phyloP scores from a whole-genome alignment of 2,113 vertebrate genomes.

The Lycaon pictus region DNA sequence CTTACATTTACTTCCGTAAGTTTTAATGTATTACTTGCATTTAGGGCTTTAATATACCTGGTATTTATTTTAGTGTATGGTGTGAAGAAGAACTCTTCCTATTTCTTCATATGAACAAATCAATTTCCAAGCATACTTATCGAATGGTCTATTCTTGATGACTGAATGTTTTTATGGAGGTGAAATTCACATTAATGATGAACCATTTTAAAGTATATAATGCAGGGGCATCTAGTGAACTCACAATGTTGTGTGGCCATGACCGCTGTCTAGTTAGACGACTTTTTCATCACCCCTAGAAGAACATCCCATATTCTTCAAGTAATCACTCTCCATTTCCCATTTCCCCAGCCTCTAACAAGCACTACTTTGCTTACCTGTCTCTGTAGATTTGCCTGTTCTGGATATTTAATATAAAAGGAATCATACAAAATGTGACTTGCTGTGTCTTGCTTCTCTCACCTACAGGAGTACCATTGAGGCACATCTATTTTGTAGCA shows the following conservation, averaged over 20 bases:
- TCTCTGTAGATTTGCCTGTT: background rate
- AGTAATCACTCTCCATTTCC: background rate
- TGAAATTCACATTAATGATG: background rate
- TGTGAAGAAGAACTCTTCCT: background rate
- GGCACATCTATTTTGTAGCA: background rate
- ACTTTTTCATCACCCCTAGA: background rate
- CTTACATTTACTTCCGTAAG: background rate
- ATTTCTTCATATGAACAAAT: background rate
- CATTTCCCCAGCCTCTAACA: background rate
- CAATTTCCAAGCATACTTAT: background rate
- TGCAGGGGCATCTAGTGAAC: no score
- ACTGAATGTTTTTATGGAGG: background rate
- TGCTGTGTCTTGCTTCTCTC: background rate
- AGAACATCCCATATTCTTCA: background rate
- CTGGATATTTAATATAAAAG: background rate
- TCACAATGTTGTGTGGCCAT: no score
- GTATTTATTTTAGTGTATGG: background rate
- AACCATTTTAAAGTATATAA: background rate
- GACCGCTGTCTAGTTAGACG: background rate
- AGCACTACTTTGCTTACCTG: background rate
- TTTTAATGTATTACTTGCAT: background rate
- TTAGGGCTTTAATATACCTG: background rate
- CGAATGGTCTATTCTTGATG: background rate
- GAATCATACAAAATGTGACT: background rate
- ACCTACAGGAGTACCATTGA: background rate